These are phyloP conservation scores for Argopecten irradians DNA, from an alignment of 1,140 invertebrate genomes.

Conservation along the genomic window DNA sequence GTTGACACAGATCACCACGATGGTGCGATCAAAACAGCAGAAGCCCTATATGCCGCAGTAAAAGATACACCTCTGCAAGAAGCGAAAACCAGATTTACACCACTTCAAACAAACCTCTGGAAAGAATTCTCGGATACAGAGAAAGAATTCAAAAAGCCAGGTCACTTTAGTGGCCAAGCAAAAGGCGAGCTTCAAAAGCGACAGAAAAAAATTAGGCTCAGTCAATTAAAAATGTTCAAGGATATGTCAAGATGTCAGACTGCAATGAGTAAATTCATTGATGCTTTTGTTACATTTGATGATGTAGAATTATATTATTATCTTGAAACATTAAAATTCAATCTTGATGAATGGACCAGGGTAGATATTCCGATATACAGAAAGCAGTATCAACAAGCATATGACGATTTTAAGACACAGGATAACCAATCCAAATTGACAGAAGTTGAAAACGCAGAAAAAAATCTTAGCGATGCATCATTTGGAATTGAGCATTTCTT, in stretches of 20 bases:
- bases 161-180: background rate
- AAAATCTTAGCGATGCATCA: background rate
- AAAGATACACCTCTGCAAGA: background rate
- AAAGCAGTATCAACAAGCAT: background rate
- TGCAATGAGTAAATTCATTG: background rate
- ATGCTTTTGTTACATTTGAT: background rate
- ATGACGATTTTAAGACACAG: no score
- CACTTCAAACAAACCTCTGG: background rate
- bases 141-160: background rate
- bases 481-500: conserved; percentile 32
- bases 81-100: background rate
- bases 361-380: background rate
- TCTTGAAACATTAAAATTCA: background rate
- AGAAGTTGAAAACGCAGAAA: no score
- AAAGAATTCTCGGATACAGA: background rate
- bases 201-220: background rate
- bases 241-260: background rate
- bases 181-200: background rate
- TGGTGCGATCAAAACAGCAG: background rate
- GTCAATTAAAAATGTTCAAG: background rate
- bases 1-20: background rate
- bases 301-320: background rate
- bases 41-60: background rate
- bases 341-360: background rate
- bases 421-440: no score